A percentile compares a stretch with the other conserved stretches of the same genome.
phyloP scores from a whole-genome alignment of 2,888 invertebrate genomes.

The Tenodera sinensis region DNA sequence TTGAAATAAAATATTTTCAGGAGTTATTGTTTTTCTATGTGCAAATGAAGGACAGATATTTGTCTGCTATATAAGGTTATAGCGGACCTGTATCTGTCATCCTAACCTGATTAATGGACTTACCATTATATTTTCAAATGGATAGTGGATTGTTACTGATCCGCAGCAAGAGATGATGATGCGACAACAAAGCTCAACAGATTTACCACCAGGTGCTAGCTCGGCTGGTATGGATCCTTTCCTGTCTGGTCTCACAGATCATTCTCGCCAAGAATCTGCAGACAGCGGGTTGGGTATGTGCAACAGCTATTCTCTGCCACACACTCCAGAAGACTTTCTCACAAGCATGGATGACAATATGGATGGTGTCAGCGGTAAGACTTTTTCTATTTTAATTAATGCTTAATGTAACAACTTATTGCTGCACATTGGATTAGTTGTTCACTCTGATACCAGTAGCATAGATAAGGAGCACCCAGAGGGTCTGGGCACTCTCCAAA shows the following conservation, averaged over 20 bases:
- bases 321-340: conserved; percentile 90
- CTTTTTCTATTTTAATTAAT: neutral
- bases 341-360: conserved; percentile 87
- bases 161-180: conserved; percentile 68
- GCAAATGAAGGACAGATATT: neutral
- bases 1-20: no score
- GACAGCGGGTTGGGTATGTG: conserved; percentile 92
- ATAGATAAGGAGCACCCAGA: no score
- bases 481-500: no score
- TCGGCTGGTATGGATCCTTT: conserved; percentile 64
- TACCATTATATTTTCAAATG: neutral
- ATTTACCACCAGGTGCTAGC: conserved; percentile 47
- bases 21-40: neutral
- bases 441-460: no score
- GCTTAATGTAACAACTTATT: no score
- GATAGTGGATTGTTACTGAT: neutral
- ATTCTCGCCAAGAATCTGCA: conserved; percentile 90
- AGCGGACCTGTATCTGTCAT: neutral
- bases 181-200: conserved; percentile 58
- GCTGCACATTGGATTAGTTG: no score
- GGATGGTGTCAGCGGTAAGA: conserved; percentile 73
- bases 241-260: conserved; percentile 76
- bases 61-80: conserved; percentile 7
- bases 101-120: conserved; percentile 34
- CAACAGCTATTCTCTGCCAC: conserved; percentile 82